These are phyloP conservation scores for Chrysogorgia sp. DNA, from an alignment of 92 coral and sea anemone species.

Conservation along the genomic window DNA sequence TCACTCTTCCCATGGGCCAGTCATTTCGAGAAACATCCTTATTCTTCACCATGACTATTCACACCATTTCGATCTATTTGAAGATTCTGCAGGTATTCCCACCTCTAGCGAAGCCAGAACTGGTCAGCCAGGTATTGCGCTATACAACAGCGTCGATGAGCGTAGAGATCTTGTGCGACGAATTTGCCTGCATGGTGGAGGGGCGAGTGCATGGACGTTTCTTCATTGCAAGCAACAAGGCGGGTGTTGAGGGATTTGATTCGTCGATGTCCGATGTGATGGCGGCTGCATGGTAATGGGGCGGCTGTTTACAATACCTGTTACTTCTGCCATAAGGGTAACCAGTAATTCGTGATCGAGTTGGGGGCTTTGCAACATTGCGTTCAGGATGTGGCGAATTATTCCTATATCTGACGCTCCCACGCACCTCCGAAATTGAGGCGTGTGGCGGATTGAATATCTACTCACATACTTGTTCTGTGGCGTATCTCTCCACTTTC, in stretches of 20 bases:
- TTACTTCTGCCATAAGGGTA: not conserved
- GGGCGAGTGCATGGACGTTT: no score
- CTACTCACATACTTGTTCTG: conserved; percentile 53
- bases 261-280: conserved; percentile 1
- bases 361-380: not conserved
- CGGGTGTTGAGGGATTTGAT: not conserved
- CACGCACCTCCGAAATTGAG: conserved; percentile 59
- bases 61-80: no score
- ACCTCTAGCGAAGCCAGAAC: no score
- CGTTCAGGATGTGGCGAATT: conserved; percentile 45
- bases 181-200: no score
- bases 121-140: no score
- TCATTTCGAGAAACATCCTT: no score
- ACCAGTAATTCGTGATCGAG: conserved; percentile 1
- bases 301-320: not conserved
- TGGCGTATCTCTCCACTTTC: conserved; percentile 23
- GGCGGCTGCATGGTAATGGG: not conserved
- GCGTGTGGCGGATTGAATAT: conserved; percentile 60
- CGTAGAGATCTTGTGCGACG: no score
- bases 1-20: no score
- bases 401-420: conserved; percentile 63
- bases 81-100: no score
- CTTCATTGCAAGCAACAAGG: no score
- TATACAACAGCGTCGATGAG: no score
- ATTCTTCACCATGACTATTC: no score